A percentile compares a stretch with the other conserved stretches of the same genome.
phyloP scores from a whole-genome alignment of 1,140 invertebrate species.

The Batillaria attramentaria region DNA sequence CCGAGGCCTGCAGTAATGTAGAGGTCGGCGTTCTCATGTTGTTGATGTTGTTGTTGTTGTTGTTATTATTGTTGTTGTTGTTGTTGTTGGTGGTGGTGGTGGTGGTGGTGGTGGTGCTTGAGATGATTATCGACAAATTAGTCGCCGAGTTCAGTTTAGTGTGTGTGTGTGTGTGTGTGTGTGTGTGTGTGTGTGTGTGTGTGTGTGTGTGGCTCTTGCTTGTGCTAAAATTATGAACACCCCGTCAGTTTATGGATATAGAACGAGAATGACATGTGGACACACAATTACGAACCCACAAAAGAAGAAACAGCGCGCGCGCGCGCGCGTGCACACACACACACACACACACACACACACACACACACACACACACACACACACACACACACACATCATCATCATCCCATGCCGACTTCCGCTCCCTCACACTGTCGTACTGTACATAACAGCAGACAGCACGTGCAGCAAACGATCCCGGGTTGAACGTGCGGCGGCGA shows the following conservation, averaged over 20 bases:
- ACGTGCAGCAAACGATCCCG: too few species aligned
- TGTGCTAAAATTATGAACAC: conserved; percentile 5
- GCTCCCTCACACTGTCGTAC: background rate
- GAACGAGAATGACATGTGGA: background rate
- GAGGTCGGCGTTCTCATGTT: too few species aligned
- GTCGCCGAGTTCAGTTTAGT: too few species aligned
- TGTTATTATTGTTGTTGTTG: too few species aligned
- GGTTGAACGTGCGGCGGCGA: too few species aligned
- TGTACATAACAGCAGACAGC: background rate
- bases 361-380: background rate
- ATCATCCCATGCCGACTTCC: background rate
- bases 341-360: conserved; percentile 6
- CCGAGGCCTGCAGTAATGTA: too few species aligned
- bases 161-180: background rate
- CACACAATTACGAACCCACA: background rate
- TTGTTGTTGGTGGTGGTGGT: too few species aligned
- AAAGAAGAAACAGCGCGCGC: background rate
- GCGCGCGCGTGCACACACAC: too few species aligned
- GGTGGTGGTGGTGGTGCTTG: too few species aligned
- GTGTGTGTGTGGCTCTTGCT: background rate
- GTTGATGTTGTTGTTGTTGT: too few species aligned
- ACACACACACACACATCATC: background rate
- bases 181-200: conserved; percentile 11
- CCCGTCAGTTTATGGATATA: background rate
- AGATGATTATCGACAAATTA: too few species aligned